These are phyloP conservation scores for Leptopterna dolabrata DNA, from an alignment of 2,888 invertebrate genomes.

Conservation along the genomic window DNA sequence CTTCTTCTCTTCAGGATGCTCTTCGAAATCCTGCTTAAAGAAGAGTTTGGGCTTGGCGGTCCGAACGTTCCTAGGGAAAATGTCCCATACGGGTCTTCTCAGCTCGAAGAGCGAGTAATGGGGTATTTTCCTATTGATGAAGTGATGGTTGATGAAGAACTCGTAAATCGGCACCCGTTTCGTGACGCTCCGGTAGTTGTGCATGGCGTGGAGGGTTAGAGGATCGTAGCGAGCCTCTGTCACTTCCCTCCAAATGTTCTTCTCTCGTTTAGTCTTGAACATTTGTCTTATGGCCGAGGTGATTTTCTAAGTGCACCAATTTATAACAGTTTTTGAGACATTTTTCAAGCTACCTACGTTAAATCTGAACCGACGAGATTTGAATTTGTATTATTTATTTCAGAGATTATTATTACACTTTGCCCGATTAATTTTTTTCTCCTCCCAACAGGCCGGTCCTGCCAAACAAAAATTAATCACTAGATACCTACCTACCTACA, in stretches of 20 bases:
- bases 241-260: constrained; percentile 40
- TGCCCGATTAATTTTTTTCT: too few species aligned
- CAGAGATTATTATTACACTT: too few species aligned
- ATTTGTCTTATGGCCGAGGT: constrained; percentile 16
- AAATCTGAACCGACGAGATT: too few species aligned
- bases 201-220: constrained; percentile 41
- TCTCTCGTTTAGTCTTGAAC: constrained; percentile 40
- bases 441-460: too few species aligned
- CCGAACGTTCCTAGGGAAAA: constrained; percentile 45
- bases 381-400: too few species aligned
- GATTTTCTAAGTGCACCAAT: constrained; percentile 28
- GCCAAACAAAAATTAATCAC: too few species aligned
- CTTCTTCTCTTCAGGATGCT: background rate
- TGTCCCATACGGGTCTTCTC: constrained; percentile 27
- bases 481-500: too few species aligned
- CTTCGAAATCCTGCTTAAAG: background rate
- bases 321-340: background rate
- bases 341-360: too few species aligned
- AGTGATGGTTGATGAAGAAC: constrained; percentile 40
- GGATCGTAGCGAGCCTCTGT: constrained; percentile 49
- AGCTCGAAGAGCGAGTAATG: constrained; percentile 50
- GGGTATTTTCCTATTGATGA: constrained; percentile 36
- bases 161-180: constrained; percentile 6
- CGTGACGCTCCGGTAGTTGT: constrained; percentile 33
- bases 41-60: background rate